phyloP scores from a whole-genome alignment of 2,797 vertebrate genomes.

The Miichthys miiuy region DNA sequence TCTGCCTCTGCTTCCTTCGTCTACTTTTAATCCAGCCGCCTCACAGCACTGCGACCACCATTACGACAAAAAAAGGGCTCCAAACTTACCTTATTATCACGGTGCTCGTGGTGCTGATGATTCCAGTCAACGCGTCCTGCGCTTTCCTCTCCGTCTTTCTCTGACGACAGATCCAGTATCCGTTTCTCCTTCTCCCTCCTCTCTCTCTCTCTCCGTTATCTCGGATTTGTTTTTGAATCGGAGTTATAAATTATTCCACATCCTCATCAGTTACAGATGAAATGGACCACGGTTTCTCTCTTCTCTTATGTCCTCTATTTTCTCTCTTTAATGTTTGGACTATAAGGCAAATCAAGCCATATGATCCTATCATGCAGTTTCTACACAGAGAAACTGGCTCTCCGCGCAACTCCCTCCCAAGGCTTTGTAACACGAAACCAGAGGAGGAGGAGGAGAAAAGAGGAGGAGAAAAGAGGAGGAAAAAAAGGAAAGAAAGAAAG shows the following conservation, averaged over 20 bases:
- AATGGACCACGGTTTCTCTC: constrained; percentile 26
- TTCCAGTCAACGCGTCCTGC: constrained; percentile 57
- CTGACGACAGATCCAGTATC: constrained; percentile 68
- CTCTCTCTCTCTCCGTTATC: constrained; percentile 67
- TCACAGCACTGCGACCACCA: constrained; percentile 9
- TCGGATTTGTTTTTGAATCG: constrained; percentile 57
- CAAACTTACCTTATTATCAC: constrained; percentile 77
- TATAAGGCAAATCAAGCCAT: constrained; percentile 70
- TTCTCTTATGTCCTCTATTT: constrained; percentile 13
- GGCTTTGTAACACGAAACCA: constrained; percentile 85
- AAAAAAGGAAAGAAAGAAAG: constrained; percentile 41
- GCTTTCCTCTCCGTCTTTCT: constrained; percentile 53
- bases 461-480: constrained; percentile 15
- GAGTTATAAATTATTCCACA: constrained; percentile 81
- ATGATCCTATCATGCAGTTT: constrained; percentile 85
- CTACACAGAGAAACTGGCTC: constrained; percentile 81
- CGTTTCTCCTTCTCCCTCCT: constrained; percentile 27
- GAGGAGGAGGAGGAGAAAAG: constrained; percentile 62
- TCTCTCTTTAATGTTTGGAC: constrained; percentile 36
- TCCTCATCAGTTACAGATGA: constrained; percentile 50
- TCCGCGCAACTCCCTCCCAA: constrained; percentile 79
- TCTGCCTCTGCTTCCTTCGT: constrained; percentile 9
- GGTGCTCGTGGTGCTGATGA: constrained; percentile 29
- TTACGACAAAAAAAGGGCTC: constrained; percentile 12
- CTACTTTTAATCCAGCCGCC: constrained; percentile 47